Evolutionary conservation across 2,888 invertebrate genomes (phyloP).

Genomic region (Dryadula phaetusa): DNA sequence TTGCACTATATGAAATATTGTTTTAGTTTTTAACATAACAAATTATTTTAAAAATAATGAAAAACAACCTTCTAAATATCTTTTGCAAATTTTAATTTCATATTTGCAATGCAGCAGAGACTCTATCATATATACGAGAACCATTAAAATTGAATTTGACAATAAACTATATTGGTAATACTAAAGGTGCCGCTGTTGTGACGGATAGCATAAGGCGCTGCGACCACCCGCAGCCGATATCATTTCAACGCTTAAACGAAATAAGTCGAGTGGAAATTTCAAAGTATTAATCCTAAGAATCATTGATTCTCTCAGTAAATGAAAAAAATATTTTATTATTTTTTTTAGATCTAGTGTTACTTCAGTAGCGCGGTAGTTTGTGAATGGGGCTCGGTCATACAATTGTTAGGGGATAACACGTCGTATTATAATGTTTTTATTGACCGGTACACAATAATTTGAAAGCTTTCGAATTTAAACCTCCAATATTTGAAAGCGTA

Average conservation of each 20-base stretch:
- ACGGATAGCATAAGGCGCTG: conserved; percentile 50
- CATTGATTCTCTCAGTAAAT: conserved; percentile 61
- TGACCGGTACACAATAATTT: conserved; percentile 50
- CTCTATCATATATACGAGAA: neutral
- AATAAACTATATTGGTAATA: neutral
- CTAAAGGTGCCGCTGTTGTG: conserved; percentile 57
- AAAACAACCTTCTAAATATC: no score
- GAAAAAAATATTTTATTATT: conserved; percentile 47
- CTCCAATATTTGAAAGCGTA: conserved; percentile 45
- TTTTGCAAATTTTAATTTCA: no score
- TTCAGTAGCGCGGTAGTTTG: conserved; percentile 60
- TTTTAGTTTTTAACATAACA: no score
- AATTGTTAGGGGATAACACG: conserved; percentile 65
- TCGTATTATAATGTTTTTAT: conserved; percentile 55
- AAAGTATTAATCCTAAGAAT: conserved; percentile 59
- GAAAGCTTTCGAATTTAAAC: conserved; percentile 39
- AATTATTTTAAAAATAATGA: no score
- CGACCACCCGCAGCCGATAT: conserved; percentile 75
- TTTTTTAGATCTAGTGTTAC: conserved; percentile 54
- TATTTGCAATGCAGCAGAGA: neutral
- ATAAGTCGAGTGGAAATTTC: conserved; percentile 70
- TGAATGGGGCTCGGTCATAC: conserved; percentile 64
- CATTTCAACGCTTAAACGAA: conserved; percentile 56
- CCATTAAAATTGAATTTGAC: neutral
- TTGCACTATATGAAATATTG: no score